Evolutionary conservation across 2,113 vertebrate genomes (phyloP).

Genomic region (Nymphicus hollandicus): DNA sequence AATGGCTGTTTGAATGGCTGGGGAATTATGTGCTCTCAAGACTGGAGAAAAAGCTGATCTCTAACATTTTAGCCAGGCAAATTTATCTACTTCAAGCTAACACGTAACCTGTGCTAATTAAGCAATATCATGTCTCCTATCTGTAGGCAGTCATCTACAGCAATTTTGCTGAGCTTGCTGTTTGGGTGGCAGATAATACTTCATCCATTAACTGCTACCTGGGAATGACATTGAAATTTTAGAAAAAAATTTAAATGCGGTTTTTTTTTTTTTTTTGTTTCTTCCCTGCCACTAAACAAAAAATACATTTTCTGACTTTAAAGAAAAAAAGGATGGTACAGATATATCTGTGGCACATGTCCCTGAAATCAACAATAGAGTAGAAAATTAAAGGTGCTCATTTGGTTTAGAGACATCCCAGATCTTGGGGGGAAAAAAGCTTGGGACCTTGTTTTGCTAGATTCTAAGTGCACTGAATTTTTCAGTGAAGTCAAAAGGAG

Average conservation of each 20-base stretch:
- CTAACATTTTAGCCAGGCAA: constrained; percentile 25
- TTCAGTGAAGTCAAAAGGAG: not conserved
- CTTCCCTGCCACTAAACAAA: constrained; percentile 31
- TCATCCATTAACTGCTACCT: constrained; percentile 58
- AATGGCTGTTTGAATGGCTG: not conserved
- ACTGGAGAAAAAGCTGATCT: not conserved
- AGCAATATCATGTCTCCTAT: constrained; percentile 62
- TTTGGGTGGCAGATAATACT: constrained; percentile 49
- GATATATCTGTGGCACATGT: not conserved
- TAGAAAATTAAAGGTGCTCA: constrained; percentile 29
- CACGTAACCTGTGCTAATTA: constrained; percentile 62
- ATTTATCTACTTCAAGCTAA: constrained; percentile 59
- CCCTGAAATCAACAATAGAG: constrained; percentile 6
- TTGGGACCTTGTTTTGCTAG: not conserved
- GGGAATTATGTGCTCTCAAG: not conserved
- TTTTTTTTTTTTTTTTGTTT: not conserved
- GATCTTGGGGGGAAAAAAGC: not conserved
- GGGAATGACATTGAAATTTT: constrained; percentile 53
- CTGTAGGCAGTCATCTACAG: constrained; percentile 33
- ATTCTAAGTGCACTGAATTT: not conserved
- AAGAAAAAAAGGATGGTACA: not conserved
- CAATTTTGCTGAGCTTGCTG: constrained; percentile 50
- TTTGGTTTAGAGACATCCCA: not conserved
- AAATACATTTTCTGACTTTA: constrained; percentile 48
- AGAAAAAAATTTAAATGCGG: not conserved